Evolutionary conservation across 1,140 invertebrate species (phyloP).

Genomic region (Carposina sasakii): DNA sequence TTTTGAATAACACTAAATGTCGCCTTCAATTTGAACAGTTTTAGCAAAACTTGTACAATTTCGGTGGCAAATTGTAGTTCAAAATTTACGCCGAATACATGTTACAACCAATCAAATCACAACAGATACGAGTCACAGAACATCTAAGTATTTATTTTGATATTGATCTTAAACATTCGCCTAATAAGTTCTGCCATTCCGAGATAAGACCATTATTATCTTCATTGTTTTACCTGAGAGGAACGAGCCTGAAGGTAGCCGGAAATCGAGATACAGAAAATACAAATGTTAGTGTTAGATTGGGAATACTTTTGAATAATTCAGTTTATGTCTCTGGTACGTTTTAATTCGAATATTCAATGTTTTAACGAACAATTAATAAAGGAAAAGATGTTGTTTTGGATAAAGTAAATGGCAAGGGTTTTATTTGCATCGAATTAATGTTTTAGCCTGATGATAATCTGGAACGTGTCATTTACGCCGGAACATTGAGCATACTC

Average conservation of each 20-base stretch:
- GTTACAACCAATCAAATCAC: conserved; percentile 52
- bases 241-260: conserved; percentile 81
- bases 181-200: conserved; percentile 62
- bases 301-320: conserved; percentile 31
- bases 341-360: neutral
- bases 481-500: too few relatives aligned
- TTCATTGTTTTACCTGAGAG: conserved; percentile 78
- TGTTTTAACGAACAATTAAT: neutral
- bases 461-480: too few relatives aligned
- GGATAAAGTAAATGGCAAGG: neutral
- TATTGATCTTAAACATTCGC: conserved; percentile 45
- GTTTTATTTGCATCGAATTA: too few relatives aligned
- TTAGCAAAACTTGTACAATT: too few relatives aligned
- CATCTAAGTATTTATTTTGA: conserved; percentile 48
- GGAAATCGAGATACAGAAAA: conserved; percentile 67
- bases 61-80: too few relatives aligned
- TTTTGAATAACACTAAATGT: too few relatives aligned
- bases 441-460: too few relatives aligned
- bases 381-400: neutral
- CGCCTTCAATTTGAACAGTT: too few relatives aligned
- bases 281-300: conserved; percentile 59
- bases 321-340: neutral
- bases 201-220: conserved; percentile 59
- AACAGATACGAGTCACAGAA: too few relatives aligned
- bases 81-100: too few relatives aligned